phyloP scores from a whole-genome alignment of 64 coral and sea anemone species.

The Exaiptasia diaphana region DNA sequence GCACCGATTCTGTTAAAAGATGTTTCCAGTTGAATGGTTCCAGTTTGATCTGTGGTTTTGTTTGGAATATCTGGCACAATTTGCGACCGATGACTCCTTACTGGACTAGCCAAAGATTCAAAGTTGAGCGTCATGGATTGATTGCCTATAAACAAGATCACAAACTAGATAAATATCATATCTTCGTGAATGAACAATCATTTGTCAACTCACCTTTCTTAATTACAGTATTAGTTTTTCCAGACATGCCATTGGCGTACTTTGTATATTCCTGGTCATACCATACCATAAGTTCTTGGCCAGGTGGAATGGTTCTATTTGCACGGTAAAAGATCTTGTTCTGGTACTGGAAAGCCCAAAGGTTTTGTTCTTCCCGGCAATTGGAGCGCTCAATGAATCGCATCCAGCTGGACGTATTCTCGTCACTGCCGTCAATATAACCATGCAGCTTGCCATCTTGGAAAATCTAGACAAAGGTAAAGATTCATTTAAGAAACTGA shows the following conservation, averaged over 20 bases:
- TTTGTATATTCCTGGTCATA: slow-evolving; percentile 42
- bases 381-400: slow-evolving; percentile 40
- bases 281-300: slow-evolving; percentile 51
- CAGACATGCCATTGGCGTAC: background rate
- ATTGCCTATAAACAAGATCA: too few relatives aligned
- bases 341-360: slow-evolving; percentile 50
- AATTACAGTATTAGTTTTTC: background rate
- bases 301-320: slow-evolving; percentile 24
- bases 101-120: too few relatives aligned
- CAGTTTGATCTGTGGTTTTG: background rate
- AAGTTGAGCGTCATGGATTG: too few relatives aligned
- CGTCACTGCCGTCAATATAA: slow-evolving; percentile 49
- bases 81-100: too few relatives aligned
- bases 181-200: background rate
- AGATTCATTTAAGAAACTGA: background rate
- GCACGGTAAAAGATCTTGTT: slow-evolving; percentile 55
- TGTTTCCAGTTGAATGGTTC: background rate
- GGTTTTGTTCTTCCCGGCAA: slow-evolving; percentile 38
- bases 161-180: background rate
- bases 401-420: slow-evolving; percentile 62
- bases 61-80: too few relatives aligned
- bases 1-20: background rate
- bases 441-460: slow-evolving; percentile 43
- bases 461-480: slow-evolving; percentile 20
- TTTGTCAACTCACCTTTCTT: background rate